These are phyloP conservation scores for Cryptocephalus primarius DNA, from an alignment of 2,888 invertebrate genomes.

Conservation along the genomic window DNA sequence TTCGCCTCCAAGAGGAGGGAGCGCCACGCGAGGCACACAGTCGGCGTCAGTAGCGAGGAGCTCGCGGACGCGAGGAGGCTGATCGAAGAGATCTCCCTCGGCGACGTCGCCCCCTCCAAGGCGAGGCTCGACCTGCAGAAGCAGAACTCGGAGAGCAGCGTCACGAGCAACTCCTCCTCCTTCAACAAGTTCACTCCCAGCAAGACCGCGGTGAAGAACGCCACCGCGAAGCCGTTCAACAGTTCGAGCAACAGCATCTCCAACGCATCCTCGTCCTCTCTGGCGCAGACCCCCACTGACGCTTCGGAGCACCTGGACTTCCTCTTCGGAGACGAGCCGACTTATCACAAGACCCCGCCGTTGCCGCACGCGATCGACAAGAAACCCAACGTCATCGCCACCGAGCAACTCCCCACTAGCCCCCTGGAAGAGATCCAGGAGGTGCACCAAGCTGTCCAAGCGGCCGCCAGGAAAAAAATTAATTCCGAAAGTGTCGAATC, in stretches of 20 bases:
- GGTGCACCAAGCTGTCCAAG: constrained; percentile 20
- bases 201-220: constrained; percentile 30
- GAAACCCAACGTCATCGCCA: constrained; percentile 3
- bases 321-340: constrained; percentile 30
- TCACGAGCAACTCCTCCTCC: constrained; percentile 21
- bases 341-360: constrained; percentile 12
- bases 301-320: constrained; percentile 28
- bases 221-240: constrained; percentile 35
- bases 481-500: constrained; percentile 16
- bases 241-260: constrained; percentile 25
- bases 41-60: constrained; percentile 74
- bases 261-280: constrained; percentile 25
- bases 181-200: constrained; percentile 14
- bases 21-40: constrained; percentile 64
- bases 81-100: constrained; percentile 52
- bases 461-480: constrained; percentile 18
- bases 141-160: constrained; percentile 40
- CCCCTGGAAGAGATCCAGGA: constrained; percentile 10
- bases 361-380: constrained; percentile 10
- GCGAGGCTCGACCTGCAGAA: constrained; percentile 30
- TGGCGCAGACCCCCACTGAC: constrained; percentile 32
- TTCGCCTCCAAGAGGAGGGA: constrained; percentile 42
- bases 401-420: constrained; percentile 4
- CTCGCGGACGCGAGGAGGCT: constrained; percentile 66
- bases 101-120: constrained; percentile 25